Percentiles rank a stretch among this genome's conserved stretches.
These are phyloP conservation scores for Coelinius sp. DNA, from an alignment of 2,888 invertebrate species.

Conservation along the genomic window DNA sequence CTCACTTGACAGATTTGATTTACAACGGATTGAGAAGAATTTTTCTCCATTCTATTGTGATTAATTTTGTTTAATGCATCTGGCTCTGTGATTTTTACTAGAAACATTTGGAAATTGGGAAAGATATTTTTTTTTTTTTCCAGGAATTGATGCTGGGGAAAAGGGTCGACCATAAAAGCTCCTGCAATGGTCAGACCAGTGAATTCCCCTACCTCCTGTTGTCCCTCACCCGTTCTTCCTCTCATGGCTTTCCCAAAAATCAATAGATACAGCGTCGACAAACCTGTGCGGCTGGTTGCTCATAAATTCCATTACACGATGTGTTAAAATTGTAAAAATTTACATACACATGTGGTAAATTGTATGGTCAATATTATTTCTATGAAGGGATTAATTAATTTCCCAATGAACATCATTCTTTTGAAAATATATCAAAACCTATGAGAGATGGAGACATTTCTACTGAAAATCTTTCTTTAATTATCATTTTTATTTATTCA, in stretches of 20 bases:
- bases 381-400: not conserved
- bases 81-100: not conserved
- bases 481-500: no score
- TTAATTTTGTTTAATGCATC: not conserved
- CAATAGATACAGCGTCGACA: conserved; percentile 62
- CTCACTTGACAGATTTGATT: conserved; percentile 21
- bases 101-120: not conserved
- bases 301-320: conserved; percentile 38
- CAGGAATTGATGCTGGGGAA: conserved; percentile 46
- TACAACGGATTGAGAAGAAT: conserved; percentile 38
- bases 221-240: conserved; percentile 51
- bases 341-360: not conserved
- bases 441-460: no score
- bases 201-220: conserved; percentile 29
- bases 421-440: no score
- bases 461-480: no score
- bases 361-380: not conserved
- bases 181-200: conserved; percentile 20
- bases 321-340: conserved; percentile 29
- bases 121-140: conserved; percentile 27
- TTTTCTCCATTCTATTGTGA: not conserved
- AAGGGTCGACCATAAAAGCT: conserved; percentile 38
- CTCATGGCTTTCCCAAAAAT: conserved; percentile 60
- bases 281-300: conserved; percentile 51
- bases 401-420: no score